A percentile compares a stretch with the other conserved stretches of the same genome.
Evolutionary conservation across 2,888 invertebrate genomes (phyloP).

Genomic region (Punctoribates punctum): DNA sequence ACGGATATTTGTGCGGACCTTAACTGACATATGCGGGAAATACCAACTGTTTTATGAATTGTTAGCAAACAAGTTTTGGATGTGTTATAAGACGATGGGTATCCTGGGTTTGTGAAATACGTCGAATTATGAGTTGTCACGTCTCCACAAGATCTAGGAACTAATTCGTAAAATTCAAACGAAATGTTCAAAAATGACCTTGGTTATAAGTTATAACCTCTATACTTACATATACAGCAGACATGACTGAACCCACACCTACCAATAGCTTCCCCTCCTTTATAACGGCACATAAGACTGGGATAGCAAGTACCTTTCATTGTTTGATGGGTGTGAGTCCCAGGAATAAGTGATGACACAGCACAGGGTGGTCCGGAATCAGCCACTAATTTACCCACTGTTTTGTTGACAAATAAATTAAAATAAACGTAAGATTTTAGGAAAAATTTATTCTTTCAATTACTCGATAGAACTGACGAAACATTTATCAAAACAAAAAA

Average conservation of each 20-base stretch:
- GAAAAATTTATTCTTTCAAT: too few relatives aligned
- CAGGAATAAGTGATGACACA: slow-evolving; percentile 39
- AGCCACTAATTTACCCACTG: slow-evolving; percentile 8
- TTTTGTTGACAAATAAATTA: background rate
- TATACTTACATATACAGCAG: slow-evolving; percentile 49
- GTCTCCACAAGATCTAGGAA: slow-evolving; percentile 63
- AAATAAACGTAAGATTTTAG: too few relatives aligned
- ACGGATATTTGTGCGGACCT: slow-evolving; percentile 20
- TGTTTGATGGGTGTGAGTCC: background rate
- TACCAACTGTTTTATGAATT: slow-evolving; percentile 42
- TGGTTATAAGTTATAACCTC: too few relatives aligned
- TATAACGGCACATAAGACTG: slow-evolving; percentile 45
- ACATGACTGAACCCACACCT: slow-evolving; percentile 47
- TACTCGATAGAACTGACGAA: too few relatives aligned
- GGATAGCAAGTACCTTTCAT: slow-evolving; percentile 47
- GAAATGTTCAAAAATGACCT: too few relatives aligned
- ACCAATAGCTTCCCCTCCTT: slow-evolving; percentile 48
- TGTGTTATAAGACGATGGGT: slow-evolving; percentile 45
- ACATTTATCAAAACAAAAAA: too few relatives aligned
- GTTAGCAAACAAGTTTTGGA: slow-evolving; percentile 45
- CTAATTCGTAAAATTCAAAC: slow-evolving; percentile 24
- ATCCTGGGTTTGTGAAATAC: slow-evolving; percentile 70
- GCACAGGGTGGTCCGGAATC: slow-evolving; percentile 40
- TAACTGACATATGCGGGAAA: slow-evolving; percentile 46
- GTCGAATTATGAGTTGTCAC: slow-evolving; percentile 74